A percentile compares a stretch with the other conserved stretches of the same genome.
Conservation (phyloP, 2,888 invertebrate species). For the Diadegma fenestrale region DNA sequence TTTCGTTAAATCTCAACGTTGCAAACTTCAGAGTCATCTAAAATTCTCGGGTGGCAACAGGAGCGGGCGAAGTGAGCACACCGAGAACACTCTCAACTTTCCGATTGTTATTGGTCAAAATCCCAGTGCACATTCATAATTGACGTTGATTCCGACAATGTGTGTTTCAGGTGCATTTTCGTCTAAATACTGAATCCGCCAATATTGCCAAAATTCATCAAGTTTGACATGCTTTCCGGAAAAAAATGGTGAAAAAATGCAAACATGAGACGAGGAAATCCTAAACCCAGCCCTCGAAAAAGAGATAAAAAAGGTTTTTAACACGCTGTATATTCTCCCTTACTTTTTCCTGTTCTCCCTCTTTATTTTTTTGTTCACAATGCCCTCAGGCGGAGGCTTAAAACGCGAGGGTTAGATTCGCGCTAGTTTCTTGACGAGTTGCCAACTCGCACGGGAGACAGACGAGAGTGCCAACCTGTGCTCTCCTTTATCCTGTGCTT, state of each 20-base stretch:
- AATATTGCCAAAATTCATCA: neutral
- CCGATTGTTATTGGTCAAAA: no score
- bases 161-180: neutral
- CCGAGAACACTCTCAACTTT: no score
- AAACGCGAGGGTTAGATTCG: constrained; percentile 80
- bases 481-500: constrained; percentile 48
- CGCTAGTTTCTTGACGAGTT: constrained; percentile 84
- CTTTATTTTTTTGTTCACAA: constrained; percentile 69
- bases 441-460: constrained; percentile 82
- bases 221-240: neutral
- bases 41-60: no score
- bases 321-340: constrained; percentile 47
- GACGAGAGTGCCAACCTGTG: constrained; percentile 76
- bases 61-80: no score
- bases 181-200: neutral
- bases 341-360: neutral
- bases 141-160: neutral
- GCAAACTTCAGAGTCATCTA: no score
- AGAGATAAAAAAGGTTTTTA: constrained; percentile 50
- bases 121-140: neutral
- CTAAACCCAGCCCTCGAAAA: constrained; percentile 10
- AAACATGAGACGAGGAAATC: constrained; percentile 27
- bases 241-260: constrained; percentile 8
- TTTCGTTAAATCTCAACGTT: no score
- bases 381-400: constrained; percentile 63